Conservation (phyloP, 30 jellyfish, hydroid and myxozoan species). For the Nemopilema nomurai region DNA sequence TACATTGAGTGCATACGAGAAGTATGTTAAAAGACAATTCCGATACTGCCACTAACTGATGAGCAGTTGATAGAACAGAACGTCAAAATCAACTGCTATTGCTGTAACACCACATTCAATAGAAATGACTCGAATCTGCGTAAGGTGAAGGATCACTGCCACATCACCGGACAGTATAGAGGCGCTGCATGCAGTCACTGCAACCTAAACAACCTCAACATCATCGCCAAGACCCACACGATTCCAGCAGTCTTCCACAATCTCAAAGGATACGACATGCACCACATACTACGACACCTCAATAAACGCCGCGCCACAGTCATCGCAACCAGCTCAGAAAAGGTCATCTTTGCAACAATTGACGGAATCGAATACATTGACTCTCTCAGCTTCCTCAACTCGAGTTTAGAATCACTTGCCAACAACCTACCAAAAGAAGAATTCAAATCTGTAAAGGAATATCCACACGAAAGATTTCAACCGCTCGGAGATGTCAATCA, state of each 20-base stretch:
- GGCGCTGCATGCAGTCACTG: too few relatives aligned
- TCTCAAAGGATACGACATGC: background rate
- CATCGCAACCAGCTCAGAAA: background rate
- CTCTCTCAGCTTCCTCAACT: background rate
- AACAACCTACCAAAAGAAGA: background rate
- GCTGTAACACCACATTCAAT: too few relatives aligned
- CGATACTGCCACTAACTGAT: constrained; percentile 26
- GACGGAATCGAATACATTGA: background rate
- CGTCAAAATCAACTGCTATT: constrained; percentile 39
- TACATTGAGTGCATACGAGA: background rate
- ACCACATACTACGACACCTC: background rate
- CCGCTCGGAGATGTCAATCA: background rate
- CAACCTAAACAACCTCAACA: too few relatives aligned
- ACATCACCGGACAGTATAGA: background rate
- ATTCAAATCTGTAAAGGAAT: background rate
- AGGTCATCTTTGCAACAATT: background rate
- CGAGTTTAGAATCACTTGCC: background rate
- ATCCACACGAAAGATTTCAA: background rate
- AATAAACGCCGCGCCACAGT: background rate
- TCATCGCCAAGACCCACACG: too few relatives aligned
- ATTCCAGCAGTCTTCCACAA: background rate
- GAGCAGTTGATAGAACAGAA: constrained; percentile 4
- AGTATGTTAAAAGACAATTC: constrained; percentile 20
- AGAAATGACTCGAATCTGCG: too few relatives aligned
- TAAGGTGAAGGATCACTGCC: background rate